Conservation (phyloP, 2,888 invertebrate genomes). For the Dorcus parallelipipedus region DNA sequence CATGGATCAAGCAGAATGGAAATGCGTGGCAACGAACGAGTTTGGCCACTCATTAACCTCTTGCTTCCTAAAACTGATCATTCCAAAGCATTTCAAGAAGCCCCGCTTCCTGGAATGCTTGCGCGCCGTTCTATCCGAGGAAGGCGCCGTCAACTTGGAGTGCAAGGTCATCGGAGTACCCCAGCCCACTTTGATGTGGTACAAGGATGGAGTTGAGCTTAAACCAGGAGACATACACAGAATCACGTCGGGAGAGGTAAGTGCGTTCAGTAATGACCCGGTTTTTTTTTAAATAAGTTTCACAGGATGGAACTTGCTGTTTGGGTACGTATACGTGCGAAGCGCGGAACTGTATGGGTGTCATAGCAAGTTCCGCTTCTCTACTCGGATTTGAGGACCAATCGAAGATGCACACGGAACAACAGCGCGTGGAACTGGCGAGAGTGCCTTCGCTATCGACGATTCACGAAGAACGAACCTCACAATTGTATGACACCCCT, state of each 20-base stretch:
- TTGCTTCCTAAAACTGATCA: conserved; percentile 77
- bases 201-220: conserved; percentile 84
- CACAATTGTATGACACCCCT: conserved; percentile 82
- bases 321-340: conserved; percentile 89
- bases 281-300: not conserved
- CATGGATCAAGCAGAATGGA: conserved; percentile 88
- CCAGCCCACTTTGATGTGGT: conserved; percentile 87
- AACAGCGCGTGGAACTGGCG: conserved; percentile 55
- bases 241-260: conserved; percentile 77
- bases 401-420: conserved; percentile 51
- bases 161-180: conserved; percentile 92
- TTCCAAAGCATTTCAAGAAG: conserved; percentile 85
- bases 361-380: conserved; percentile 83
- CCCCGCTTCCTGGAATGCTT: conserved; percentile 83
- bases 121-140: conserved; percentile 80
- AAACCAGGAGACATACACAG: conserved; percentile 89
- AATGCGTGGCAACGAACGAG: conserved; percentile 84
- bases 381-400: conserved; percentile 83
- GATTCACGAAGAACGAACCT: conserved; percentile 86
- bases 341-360: conserved; percentile 88
- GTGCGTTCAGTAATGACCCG: not conserved
- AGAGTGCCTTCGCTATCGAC: conserved; percentile 83
- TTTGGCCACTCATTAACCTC: conserved; percentile 87
- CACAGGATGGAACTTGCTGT: conserved; percentile 78
- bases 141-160: conserved; percentile 86